Evolutionary conservation across 2,113 vertebrate species (phyloP), one percentile per base, ranked within the genome.

Genomic region (Solea solea): DNA sequence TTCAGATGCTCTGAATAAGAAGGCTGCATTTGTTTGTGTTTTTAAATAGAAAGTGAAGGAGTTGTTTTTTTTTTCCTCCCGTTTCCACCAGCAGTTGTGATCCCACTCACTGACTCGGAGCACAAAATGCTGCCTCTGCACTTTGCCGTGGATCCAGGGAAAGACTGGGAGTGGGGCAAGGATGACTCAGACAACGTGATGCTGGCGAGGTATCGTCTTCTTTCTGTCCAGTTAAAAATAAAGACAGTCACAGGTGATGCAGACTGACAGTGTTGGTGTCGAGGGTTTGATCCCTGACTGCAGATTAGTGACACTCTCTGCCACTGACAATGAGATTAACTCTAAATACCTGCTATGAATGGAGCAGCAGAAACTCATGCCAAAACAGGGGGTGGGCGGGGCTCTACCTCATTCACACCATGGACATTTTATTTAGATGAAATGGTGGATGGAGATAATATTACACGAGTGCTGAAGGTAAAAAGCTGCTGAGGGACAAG

Each of bases 81-180:
- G 15, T 14, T 58, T 52, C 40, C 28, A 4, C 61, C 69, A 7
- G 15, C 92, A 96, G 97, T 97, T 8, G 96, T 99, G 88, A 97
- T 99, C 83, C 97, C 97, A 1, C 94, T 99, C 86, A 98, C 95
- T 0, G 97, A 99, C 87, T 97, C 97, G 0, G 96, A 98, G 81
- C 96, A 98, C 92, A 98, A 97, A 84, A 93, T 99, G 93, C 93
- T 99, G n/a, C 96, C 97, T 0, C 92, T 99, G 76, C 97, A 99
- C 89, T 99, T 98, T 3, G 97, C 97, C 0, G 97, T 99, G 88
- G 97, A 99, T 54, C 97, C 97, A 0, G 97, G 97, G 34, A 96
- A 94, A 76, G 95, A 95, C 3, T 99, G 97, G 97, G 96, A 99
- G 74, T 98, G 97, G 97, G 96, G 95, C 0, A 96, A 93, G 56